Base-by-base conservation (phyloP, 1,140 invertebrate species). In the Papilio helenus region DNA sequence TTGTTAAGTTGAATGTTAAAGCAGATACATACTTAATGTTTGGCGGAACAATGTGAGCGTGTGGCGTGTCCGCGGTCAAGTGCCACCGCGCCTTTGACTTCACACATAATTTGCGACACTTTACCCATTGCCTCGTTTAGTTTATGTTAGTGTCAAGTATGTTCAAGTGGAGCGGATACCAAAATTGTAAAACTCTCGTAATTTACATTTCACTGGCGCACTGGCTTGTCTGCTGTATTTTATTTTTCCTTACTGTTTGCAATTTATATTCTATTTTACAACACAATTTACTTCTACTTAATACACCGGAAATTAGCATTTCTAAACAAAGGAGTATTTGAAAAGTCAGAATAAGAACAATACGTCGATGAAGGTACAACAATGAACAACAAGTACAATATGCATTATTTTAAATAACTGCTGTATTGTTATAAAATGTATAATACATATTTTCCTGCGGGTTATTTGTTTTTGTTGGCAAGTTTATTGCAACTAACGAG, bases 271-370 rank as follows among this genome's bases (percentile, higher is more conserved):
- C 7, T n/a, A 46, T 49, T n/a, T 18, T 49, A 20, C 5, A 55
- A 55, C 18, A 61, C 58, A 2, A 61, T 26, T 26, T 1, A 26
- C 58, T 16, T 5, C 14, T 26, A 4, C 34, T 34, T 34, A 29
- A 61, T 61, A 34, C 26, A 18, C 61, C 3, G 61, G 23, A 29
- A 68, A 34, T 68, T 3, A 29, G 29, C 14, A 34, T 68, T 68
- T 34, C 61, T 68, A 68, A 68, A 68, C 61, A 68, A 68, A 14
- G 61, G 26, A 7, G 29, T 68, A 68, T 34, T 68, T 68, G 5
- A 34, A 68, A 68, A 14, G 26, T 68, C 1, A 12, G 61, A 68
- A 26, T 68, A 68, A 29, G 4, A 68, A 16, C 26, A 68, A 68
- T 34, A 34, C 61, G 12, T 12, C 10, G 12, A 26, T 61, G 23